Evolutionary conservation across 2,888 invertebrate genomes (phyloP).

Genomic region (Pollenia labialis): DNA sequence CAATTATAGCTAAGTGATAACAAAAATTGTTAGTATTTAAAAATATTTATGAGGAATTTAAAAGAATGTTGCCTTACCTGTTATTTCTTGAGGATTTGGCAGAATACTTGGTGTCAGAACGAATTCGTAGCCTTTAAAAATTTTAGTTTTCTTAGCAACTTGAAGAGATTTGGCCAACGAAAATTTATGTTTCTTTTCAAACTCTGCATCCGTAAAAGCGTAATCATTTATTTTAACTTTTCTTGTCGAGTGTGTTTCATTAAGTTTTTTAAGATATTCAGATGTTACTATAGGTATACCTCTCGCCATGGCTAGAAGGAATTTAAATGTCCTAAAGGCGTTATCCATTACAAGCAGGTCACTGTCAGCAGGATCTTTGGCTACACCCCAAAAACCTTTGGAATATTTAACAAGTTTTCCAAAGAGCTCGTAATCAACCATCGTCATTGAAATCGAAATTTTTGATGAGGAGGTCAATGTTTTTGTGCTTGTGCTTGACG

Average conservation of each 20-base stretch:
- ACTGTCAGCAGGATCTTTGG: slow-evolving; percentile 84
- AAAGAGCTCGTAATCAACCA: slow-evolving; percentile 73
- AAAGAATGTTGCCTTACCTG: slow-evolving; percentile 69
- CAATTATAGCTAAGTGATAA: slow-evolving; percentile 75
- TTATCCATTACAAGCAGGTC: slow-evolving; percentile 86
- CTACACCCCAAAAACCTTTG: slow-evolving; percentile 84
- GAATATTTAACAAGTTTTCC: slow-evolving; percentile 60
- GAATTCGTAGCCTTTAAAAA: slow-evolving; percentile 76
- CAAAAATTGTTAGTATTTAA: no score
- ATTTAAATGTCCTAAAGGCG: slow-evolving; percentile 86
- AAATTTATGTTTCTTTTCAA: slow-evolving; percentile 78
- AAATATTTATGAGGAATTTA: background rate
- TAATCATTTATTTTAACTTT: slow-evolving; percentile 59
- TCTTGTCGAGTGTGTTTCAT: slow-evolving; percentile 59
- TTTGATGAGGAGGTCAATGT: background rate
- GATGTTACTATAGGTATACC: slow-evolving; percentile 86
- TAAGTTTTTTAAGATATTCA: slow-evolving; percentile 76
- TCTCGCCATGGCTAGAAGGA: slow-evolving; percentile 86
- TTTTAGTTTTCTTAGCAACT: slow-evolving; percentile 69
- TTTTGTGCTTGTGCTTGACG: background rate
- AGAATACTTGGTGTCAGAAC: slow-evolving; percentile 76
- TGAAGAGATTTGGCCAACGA: slow-evolving; percentile 75
- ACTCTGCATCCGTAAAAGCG: slow-evolving; percentile 73
- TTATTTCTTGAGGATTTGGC: slow-evolving; percentile 76
- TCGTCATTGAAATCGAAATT: slow-evolving; percentile 72